phyloP scores from a whole-genome alignment of 2,113 vertebrate genomes.

The Pungitius pungitius region DNA sequence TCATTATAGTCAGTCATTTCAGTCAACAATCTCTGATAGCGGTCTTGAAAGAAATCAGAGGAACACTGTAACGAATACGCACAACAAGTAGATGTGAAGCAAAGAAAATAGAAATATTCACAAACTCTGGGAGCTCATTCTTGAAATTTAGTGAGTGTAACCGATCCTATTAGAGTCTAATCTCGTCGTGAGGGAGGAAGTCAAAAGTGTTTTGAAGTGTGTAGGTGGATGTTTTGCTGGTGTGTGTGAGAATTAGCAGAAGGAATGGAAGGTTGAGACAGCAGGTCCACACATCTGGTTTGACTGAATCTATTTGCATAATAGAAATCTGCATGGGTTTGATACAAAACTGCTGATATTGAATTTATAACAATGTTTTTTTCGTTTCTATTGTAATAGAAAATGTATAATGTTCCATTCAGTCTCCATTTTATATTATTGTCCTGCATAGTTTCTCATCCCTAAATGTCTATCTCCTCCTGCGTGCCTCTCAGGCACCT shows the following conservation, averaged over 20 bases:
- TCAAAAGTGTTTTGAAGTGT: slow-evolving; percentile 63
- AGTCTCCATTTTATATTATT: not conserved
- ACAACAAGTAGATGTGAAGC: slow-evolving; percentile 34
- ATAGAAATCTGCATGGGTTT: slow-evolving; percentile 38
- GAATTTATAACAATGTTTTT: slow-evolving; percentile 7
- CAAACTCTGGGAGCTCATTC: slow-evolving; percentile 24
- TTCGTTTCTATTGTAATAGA: not conserved
- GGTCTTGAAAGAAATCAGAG: slow-evolving; percentile 13
- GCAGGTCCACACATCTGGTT: slow-evolving; percentile 47
- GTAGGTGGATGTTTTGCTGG: slow-evolving; percentile 60
- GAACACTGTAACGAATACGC: slow-evolving; percentile 14
- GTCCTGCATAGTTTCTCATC: not conserved
- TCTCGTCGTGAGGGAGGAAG: slow-evolving; percentile 58
- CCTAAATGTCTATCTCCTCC: not conserved
- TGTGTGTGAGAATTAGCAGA: slow-evolving; percentile 49
- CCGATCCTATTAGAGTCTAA: slow-evolving; percentile 55
- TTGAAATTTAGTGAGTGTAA: slow-evolving; percentile 34
- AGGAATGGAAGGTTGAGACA: slow-evolving; percentile 38
- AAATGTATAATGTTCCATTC: not conserved
- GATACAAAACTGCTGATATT: slow-evolving; percentile 11
- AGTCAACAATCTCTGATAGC: not conserved
- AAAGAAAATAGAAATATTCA: slow-evolving; percentile 10
- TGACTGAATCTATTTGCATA: slow-evolving; percentile 52
- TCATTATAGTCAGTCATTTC: not conserved
- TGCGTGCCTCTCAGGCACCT: slow-evolving; percentile 73